Evolutionary conservation across 2,888 invertebrate species (phyloP), one percentile per base, ranked within the genome.

Genomic region (Sturmia bella): DNA sequence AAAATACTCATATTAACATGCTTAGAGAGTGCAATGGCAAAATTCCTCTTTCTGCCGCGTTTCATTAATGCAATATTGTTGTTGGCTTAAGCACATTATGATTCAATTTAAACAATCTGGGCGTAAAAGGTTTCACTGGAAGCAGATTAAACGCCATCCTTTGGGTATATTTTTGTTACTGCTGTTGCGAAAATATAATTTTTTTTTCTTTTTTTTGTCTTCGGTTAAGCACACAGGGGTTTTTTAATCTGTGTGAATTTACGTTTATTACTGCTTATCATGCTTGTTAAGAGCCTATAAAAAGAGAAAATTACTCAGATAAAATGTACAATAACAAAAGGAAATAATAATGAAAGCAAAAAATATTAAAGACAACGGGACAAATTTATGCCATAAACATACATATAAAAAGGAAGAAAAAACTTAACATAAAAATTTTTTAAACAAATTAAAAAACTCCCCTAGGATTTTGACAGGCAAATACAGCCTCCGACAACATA

Each of bases 251-350:
- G 70, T 78, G 70, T 70, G 78, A 82, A 82, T 82, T 82, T 78
- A 82, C 78, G 82, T 78, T 82, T 82, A 82, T 82, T 82, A 82
- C 78, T 82, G 82, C 82, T 82, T 82, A 82, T 82, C 82, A 70
- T 78, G 70, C 78, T 66, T 78, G 82, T 82, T 78, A 82, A 82
- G 59, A 59, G 78, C 66, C 78, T 70, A 70, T 82, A 82, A 78
- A 78, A 75, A 73, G 32, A 48, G 39, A 52, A 64, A 66, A 66
- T 43, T 54, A 57, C 43, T 32, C 27, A 50, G 63, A 66, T 66
- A 66, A 37, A 57, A 24, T 6, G 9, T 9, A 32, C 32, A 61
- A 61, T 39, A 27, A 7, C 15, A 48, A 48, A 24, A 39, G 17
- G 41, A 56, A 50, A 57, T 1, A 32, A 32, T 3, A 32, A 7